Evolutionary conservation across 2,113 vertebrate species (phyloP).

Genomic region (Pan troglodytes): NHGRI_mPanTro3-v2.1_pri NC_072398.2:122655001-122655500

Average conservation of each 20-base stretch:
- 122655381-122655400: not conserved
- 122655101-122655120: not conserved
- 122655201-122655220: not conserved
- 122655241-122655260: not conserved
- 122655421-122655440: not conserved
- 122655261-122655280: not conserved
- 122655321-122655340: not conserved
- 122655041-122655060: not conserved
- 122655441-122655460: not conserved
- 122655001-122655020: not conserved
- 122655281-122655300: not conserved
- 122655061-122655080: constrained; percentile 4
- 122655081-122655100: not conserved
- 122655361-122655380: not conserved
- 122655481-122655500: not conserved
- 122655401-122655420: fast-evolving
- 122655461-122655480: not conserved
- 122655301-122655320: too few species aligned
- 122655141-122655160: not conserved
- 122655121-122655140: not conserved
- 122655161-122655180: not conserved
- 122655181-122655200: not conserved
- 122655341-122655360: not conserved
- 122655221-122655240: not conserved
- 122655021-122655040: not conserved